Base-by-base conservation (phyloP, 2,113 vertebrate species). In the Nesospiza acunhae region DNA sequence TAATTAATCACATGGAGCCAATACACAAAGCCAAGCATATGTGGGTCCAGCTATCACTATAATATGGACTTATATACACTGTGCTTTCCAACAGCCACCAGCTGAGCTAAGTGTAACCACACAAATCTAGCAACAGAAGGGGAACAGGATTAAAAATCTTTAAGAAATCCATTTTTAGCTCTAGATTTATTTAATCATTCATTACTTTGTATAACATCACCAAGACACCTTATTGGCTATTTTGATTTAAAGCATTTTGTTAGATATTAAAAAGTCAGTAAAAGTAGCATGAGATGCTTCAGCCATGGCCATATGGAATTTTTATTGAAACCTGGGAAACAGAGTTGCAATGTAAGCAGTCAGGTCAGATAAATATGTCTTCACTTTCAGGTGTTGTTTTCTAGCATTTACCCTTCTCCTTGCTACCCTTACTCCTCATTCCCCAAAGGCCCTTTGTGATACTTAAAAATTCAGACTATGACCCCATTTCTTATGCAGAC, bases 171-270 rank as follows among this genome's bases (percentile, higher is more conserved):
- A 30, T 78, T 91, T 95, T 76, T 84, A 84, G 19, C 35, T 91
- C 52, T 56, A 81, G 22, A 44, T 74, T 89, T 93, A 81, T 94
- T 94, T 91, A 93, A 94, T 76, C 73, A 63, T 88, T 93, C 49
- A 37, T 83, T 94, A 83, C 31, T 91, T 83, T 70, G 62, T 63
- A 76, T 52, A 72, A 26, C 18, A 77, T 64, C 33, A 42, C n/a
- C 6, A 9, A 89, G 73, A 93, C 26, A 76, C 2, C 31, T 59
- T 88, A 49, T 69, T 87, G 41, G 52, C 68, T 84, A 31, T 83
- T 94, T 90, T 79, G 88, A 88, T 90, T 84, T 55, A 35, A 87
- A 85, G 7, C 55, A 74, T 77, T 90, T 92, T 81, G 72, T 85
- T 87, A 76, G 52, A 78, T 53, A 88, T 78, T 75, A 94, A 92